phyloP scores from a whole-genome alignment of 37 sponge, comb jelly and placozoan species.

The Haliclona indistincta region DNA sequence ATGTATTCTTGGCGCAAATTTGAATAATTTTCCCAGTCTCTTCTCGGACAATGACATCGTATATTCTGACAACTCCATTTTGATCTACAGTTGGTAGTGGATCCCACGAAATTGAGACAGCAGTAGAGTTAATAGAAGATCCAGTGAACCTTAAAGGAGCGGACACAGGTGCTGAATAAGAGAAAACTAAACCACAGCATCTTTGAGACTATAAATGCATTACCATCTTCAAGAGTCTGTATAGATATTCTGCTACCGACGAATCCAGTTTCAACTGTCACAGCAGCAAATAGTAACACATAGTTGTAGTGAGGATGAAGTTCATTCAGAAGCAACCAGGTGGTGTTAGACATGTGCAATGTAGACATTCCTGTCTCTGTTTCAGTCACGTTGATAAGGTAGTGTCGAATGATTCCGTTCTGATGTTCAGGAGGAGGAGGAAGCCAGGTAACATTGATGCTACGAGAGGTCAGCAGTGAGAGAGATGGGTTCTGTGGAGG shows the following conservation, averaged over 20 bases:
- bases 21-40: background rate
- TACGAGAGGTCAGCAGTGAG: background rate
- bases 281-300: background rate
- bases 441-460: background rate
- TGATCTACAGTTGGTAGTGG: background rate
- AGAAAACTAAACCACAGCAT: background rate
- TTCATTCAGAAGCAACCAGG: background rate
- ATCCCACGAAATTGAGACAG: background rate
- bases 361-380: constrained; percentile 21
- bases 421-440: constrained; percentile 2
- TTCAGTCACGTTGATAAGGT: constrained; percentile 43
- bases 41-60: background rate
- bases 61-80: background rate
- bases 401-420: constrained; percentile 27
- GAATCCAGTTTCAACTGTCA: constrained; percentile 13
- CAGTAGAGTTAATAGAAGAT: background rate
- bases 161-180: background rate
- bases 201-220: background rate
- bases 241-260: background rate
- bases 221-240: constrained; percentile 49
- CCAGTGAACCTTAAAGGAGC: background rate
- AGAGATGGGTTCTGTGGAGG: background rate
- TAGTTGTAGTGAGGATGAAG: background rate
- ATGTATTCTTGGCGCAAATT: background rate
- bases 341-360: no score